Evolutionary conservation across 2,113 vertebrate genomes (phyloP).

Genomic region (Muscicapa adusta): DNA sequence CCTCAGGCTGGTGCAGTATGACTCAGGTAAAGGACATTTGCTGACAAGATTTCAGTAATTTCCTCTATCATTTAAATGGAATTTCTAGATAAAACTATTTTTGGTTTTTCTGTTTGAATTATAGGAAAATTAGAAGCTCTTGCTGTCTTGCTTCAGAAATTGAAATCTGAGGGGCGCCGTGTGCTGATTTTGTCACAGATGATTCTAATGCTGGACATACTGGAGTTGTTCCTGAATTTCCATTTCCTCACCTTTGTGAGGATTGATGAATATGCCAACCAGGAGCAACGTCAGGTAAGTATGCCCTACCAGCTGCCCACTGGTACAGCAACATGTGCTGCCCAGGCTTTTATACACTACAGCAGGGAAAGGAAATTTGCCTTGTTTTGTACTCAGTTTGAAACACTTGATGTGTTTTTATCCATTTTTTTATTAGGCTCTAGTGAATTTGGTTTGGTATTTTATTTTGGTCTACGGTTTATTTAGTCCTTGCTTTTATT

Average conservation of each 20-base stretch:
- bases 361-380: background rate
- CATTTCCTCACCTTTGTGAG: slow-evolving; percentile 88
- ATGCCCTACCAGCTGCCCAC: background rate
- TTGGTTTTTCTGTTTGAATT: background rate
- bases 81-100: background rate
- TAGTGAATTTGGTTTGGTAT: background rate
- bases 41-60: background rate
- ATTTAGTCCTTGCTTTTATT: background rate
- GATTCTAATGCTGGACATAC: slow-evolving; percentile 89
- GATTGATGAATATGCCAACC: slow-evolving; percentile 89
- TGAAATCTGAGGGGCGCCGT: slow-evolving; percentile 85
- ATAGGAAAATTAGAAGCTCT: slow-evolving; percentile 94
- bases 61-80: background rate
- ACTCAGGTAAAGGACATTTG: slow-evolving; percentile 82
- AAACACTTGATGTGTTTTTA: background rate
- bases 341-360: background rate
- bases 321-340: background rate
- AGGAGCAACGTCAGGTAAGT: slow-evolving; percentile 85
- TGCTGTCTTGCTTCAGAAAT: slow-evolving; percentile 88
- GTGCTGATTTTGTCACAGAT: slow-evolving; percentile 94
- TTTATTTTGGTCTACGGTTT: background rate
- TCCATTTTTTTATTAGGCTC: background rate
- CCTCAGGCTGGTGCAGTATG: slow-evolving; percentile 87
- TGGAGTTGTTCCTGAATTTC: slow-evolving; percentile 87
- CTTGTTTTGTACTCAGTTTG: background rate